Conservation (phyloP, 1,140 invertebrate species). For the Macrobrachium rosenbergii region DNA sequence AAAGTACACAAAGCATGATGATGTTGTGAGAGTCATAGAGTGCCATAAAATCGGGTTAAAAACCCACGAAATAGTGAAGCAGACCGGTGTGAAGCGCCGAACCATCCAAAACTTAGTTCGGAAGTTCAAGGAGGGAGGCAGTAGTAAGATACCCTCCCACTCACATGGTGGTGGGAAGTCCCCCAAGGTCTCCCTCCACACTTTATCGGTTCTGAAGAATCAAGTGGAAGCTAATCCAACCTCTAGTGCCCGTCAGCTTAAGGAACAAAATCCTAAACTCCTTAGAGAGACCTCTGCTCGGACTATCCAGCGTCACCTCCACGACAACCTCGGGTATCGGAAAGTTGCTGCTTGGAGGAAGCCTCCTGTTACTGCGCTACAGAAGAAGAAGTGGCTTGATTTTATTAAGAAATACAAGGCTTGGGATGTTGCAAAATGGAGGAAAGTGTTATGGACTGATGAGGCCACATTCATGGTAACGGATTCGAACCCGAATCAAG, state of each 20-base stretch:
- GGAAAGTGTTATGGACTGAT: slow-evolving; percentile 16
- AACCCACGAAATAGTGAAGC: too few relatives aligned
- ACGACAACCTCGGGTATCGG: not conserved
- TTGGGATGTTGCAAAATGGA: slow-evolving; percentile 8
- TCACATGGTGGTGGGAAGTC: too few relatives aligned
- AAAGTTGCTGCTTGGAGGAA: not conserved
- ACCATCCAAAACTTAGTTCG: too few relatives aligned
- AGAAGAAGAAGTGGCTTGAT: not conserved
- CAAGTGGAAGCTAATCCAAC: slow-evolving; percentile 1
- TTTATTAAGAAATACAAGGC: slow-evolving; percentile 14
- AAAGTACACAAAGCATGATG: too few relatives aligned
- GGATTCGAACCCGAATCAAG: not conserved
- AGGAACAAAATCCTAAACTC: slow-evolving; percentile 17
- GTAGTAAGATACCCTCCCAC: too few relatives aligned
- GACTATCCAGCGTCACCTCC: not conserved
- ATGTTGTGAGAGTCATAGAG: too few relatives aligned
- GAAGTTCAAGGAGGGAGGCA: too few relatives aligned
- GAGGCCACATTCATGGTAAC: slow-evolving; percentile 10
- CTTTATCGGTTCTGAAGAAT: not conserved
- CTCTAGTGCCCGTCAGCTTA: not conserved
- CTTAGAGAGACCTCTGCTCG: not conserved
- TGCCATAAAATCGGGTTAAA: too few relatives aligned
- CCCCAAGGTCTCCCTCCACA: too few relatives aligned
- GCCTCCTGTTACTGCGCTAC: not conserved
- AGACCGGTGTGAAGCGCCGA: too few relatives aligned